Evolutionary conservation across 2,113 vertebrate species (phyloP), one percentile per base, ranked within the genome.

Genomic region (Numida meleagris): DNA sequence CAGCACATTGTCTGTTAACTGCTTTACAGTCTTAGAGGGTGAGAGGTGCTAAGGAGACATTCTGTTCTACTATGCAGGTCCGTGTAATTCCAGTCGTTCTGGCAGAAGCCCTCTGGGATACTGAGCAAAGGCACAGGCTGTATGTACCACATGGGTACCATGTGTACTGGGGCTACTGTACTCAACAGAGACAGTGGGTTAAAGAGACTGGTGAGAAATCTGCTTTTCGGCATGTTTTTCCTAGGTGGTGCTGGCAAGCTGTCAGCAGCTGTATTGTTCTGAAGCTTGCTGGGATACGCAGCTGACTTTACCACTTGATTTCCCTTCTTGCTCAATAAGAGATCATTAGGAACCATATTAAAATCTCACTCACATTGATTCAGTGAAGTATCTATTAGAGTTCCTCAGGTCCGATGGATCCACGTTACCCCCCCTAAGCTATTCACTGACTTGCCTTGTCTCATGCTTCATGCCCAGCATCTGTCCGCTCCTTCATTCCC

Each of bases 341-440:
- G 70, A 95, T 66, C 45, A 77, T 79, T 21, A 92, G 40, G 89
- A 89, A 88, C 90, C 57, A 55, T 53, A 87, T 50, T 92, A 17
- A 95, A 89, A 50, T 66, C 58, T 82, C 87, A 73, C 59, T 91
- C 55, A 40, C 31, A 42, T 40, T 58, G 71, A 72, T 92, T 93
- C 91, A 87, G 81, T 57, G 62, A 81, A 72, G 55, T 86, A 75
- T 42, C 89, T 93, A 62, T 57, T 55, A 73, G 42, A 96, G 62
- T 74, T 94, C 48, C 88, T 89, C 74, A 85, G 90, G 81, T 90
- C 91, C 82, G 78, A 85, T 86, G 89, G 83, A 82, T 88, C 83
- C 21, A 82, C 38, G 74, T 83, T 95, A 89, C 70, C 19, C 66
- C 88, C 91, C 51, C 78, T 85, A 79, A 86, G 80, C 76, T 86